Conservation (phyloP, 2,113 vertebrate species). For the Lipotes vexillifer region DNA sequence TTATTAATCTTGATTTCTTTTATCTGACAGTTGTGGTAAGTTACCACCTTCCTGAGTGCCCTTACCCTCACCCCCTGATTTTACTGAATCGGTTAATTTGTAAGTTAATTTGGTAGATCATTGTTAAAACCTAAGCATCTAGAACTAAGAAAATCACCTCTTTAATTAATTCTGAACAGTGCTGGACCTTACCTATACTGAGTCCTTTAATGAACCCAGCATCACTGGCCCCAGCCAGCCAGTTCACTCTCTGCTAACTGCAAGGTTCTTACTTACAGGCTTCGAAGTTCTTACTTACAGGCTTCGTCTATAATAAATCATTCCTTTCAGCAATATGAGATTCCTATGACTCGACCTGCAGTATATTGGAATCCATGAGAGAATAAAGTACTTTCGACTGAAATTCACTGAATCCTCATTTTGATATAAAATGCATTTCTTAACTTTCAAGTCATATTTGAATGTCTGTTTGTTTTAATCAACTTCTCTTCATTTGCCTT, state of each 20-base stretch:
- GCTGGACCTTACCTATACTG: neutral
- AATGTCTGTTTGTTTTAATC: constrained; percentile 40
- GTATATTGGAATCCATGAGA: neutral
- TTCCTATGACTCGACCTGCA: neutral
- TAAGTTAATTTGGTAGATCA: neutral
- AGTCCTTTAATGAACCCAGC: neutral
- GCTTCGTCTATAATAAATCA: neutral
- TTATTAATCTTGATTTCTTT: neutral
- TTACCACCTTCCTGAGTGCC: neutral
- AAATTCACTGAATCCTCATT: neutral
- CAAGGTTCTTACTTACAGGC: rapidly evolving
- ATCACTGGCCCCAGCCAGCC: neutral
- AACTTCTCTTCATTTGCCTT: constrained; percentile 32
- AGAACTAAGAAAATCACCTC: neutral
- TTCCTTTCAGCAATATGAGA: neutral
- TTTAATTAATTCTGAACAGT: neutral
- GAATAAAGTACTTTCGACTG: neutral
- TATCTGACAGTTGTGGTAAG: neutral
- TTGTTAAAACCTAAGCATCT: neutral
- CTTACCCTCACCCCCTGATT: neutral
- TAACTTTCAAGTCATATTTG: neutral
- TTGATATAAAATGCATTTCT: neutral
- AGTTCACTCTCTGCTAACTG: neutral
- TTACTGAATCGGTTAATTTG: neutral
- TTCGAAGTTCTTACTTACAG: neutral